Evolutionary conservation across 2,113 vertebrate species (phyloP), one percentile per base, ranked within the genome.

Genomic region (Drymodes brunneopygia): DNA sequence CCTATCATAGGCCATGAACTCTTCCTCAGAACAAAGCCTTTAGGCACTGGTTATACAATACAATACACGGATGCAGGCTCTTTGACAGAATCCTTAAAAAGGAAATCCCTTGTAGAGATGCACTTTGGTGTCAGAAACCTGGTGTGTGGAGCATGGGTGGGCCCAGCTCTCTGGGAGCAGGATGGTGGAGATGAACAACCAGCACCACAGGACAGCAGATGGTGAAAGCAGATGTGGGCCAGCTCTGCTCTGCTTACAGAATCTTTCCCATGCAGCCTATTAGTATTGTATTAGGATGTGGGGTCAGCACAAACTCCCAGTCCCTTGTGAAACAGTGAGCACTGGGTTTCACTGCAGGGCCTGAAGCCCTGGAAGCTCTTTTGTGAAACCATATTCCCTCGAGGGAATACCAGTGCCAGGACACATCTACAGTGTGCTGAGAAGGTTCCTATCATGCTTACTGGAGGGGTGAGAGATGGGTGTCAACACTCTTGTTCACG

Each of bases 131-230:
- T 33, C 1, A 8, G 33, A 73, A 79, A 42, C 16, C 12, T 31
- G 10, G 11, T 2, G 0, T 36, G 11, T 54, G 19, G 22, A 16
- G 11, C 7, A 6, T 20, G 28, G 12, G 5, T 66, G 36, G 14
- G 8, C 36, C 20, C n/a, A 71, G 16, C 21, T 65, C n/a, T 56
- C 13, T 47, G 20, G 28, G 11, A 54, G 25, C 11, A 54, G 35
- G 14, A 6, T 54, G 24, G 14, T 58, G 35, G 58, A 35, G 35
- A 25, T 14, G 23, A 44, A 28, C 9, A 44, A 13, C 7, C 44
- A 73, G 35, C 16, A 40, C 23, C 18, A 15, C 54, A n/a, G 60
- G 48, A 42, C 3, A 83, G 67, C 9, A 72, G 23, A 8, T 7
- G 31, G 47, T 31, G 19, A 71, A 45, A n/a, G 25, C 27, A 57